Conservation (phyloP, 2,113 vertebrate genomes). For the Pristiophorus japonicus region DNA sequence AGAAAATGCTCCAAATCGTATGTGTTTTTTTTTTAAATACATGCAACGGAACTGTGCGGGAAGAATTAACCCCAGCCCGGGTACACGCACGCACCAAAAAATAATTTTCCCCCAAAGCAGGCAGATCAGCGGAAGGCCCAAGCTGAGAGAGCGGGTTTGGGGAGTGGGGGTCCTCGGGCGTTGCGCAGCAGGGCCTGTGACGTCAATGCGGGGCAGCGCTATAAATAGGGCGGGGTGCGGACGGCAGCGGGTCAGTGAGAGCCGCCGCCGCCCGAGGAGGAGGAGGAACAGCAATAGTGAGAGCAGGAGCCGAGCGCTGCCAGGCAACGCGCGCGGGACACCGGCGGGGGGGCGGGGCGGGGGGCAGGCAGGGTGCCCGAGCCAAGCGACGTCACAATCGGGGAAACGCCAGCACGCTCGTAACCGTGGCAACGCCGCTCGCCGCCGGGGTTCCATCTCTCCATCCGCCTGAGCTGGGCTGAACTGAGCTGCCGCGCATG, state of each 20-base stretch:
- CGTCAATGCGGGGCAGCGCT: background rate
- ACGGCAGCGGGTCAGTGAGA: background rate
- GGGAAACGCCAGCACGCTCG: background rate
- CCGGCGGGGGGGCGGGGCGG: background rate
- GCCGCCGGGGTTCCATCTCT: background rate
- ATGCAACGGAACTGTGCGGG: too few species aligned
- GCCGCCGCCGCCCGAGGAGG: background rate
- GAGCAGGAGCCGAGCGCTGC: too few species aligned
- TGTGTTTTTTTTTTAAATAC: too few species aligned
- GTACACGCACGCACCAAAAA: too few species aligned
- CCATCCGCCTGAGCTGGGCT: background rate
- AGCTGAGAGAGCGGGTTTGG: too few species aligned
- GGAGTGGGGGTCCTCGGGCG: background rate
- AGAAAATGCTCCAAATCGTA: background rate
- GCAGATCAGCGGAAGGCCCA: background rate
- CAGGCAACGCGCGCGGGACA: too few species aligned
- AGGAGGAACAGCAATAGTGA: background rate
- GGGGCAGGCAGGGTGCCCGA: too few species aligned
- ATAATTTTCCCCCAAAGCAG: too few species aligned
- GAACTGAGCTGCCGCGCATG: background rate
- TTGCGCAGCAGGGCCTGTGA: conserved; percentile 17
- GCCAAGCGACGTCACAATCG: background rate
- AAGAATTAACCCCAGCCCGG: too few species aligned
- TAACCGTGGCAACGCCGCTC: background rate
- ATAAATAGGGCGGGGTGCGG: background rate